These are phyloP conservation scores for Xiphorhynchus elegans DNA, from an alignment of 2,113 vertebrate species.

Conservation along the genomic window DNA sequence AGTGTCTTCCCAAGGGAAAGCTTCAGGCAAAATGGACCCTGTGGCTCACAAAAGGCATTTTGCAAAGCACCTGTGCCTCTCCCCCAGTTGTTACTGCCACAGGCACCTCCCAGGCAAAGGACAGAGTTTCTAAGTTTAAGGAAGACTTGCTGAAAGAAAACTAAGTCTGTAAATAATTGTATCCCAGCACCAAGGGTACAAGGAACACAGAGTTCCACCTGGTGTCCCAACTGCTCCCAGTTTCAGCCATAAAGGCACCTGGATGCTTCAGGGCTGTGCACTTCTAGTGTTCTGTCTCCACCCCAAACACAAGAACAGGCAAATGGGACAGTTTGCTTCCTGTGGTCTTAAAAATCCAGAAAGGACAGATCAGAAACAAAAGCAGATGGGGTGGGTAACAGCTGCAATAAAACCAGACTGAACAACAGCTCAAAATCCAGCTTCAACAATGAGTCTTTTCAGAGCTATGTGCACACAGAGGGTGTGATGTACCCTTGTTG, in stretches of 20 bases:
- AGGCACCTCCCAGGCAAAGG: no score
- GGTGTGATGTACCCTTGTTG: background rate
- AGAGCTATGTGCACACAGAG: accelerated
- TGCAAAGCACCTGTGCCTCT: background rate
- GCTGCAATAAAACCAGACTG: background rate
- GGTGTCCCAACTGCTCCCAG: background rate
- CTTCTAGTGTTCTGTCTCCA: background rate
- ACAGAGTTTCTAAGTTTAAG: background rate
- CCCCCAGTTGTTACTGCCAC: no score
- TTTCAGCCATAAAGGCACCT: background rate
- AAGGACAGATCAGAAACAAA: background rate
- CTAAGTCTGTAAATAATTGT: background rate
- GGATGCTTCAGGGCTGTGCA: accelerated
- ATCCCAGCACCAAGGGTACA: background rate
- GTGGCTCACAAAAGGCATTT: background rate
- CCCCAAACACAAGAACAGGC: background rate
- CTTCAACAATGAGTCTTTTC: accelerated
- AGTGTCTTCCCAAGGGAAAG: background rate
- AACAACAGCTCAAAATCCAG: background rate
- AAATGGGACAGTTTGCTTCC: accelerated
- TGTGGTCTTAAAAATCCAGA: background rate
- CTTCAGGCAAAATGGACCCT: accelerated
- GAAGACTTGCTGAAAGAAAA: background rate
- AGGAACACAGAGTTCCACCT: background rate
- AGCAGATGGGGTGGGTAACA: accelerated